phyloP scores from a whole-genome alignment of 2,797 vertebrate species.

The Neosilurus hyrtlii region DNA sequence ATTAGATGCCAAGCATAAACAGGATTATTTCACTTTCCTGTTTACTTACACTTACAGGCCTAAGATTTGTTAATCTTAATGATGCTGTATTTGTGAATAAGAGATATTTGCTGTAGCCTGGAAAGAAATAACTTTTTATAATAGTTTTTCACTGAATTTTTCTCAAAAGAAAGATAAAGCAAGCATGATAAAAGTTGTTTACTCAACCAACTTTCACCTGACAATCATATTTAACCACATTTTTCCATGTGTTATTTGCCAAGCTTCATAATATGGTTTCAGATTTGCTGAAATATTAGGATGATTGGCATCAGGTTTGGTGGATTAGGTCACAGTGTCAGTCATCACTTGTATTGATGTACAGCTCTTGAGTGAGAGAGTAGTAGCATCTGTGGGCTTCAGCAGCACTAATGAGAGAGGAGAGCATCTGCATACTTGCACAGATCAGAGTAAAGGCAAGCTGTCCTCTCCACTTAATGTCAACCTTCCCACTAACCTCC shows the following conservation, averaged over 20 bases:
- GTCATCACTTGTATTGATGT: slow-evolving; percentile 29
- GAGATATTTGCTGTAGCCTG: background rate
- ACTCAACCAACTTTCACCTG: background rate
- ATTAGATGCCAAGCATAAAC: no score
- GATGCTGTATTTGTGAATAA: background rate
- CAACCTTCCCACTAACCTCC: slow-evolving; percentile 31
- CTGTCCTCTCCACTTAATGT: slow-evolving; percentile 43
- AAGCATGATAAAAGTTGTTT: background rate
- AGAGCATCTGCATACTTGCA: slow-evolving; percentile 42
- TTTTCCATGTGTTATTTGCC: background rate
- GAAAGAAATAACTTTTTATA: no score
- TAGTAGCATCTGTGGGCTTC: slow-evolving; percentile 37
- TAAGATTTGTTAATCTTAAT: background rate
- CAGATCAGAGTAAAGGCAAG: slow-evolving; percentile 34
- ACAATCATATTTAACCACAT: background rate
- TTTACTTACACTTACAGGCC: background rate
- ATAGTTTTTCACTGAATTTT: background rate
- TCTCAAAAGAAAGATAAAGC: background rate
- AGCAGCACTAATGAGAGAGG: slow-evolving; percentile 42
- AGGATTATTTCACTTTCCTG: background rate
- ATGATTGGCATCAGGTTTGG: slow-evolving; percentile 9
- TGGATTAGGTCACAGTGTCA: background rate
- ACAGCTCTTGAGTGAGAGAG: slow-evolving; percentile 27
- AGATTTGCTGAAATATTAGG: slow-evolving; percentile 18
- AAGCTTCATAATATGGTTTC: slow-evolving; percentile 2